Evolutionary conservation across 2,888 invertebrate species (phyloP).

Genomic region (Euzetes globulus): DNA sequence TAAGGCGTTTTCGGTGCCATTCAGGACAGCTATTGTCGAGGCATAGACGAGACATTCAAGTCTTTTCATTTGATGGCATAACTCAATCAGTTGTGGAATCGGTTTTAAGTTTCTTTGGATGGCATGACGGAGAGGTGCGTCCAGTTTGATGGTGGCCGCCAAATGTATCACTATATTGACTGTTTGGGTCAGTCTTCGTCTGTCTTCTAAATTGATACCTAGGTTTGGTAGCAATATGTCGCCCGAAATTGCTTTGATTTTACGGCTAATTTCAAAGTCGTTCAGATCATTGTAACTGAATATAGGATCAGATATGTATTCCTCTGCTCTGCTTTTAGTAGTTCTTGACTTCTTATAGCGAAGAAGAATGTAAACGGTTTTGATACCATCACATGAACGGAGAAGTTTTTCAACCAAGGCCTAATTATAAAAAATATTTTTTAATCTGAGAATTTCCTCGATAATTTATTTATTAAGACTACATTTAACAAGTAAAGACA

Average conservation of each 20-base stretch:
- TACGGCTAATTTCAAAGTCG: not conserved
- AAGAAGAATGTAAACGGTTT: not conserved
- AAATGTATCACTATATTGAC: not conserved
- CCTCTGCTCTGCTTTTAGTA: not conserved
- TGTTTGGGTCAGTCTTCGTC: not conserved
- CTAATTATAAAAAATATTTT: too few relatives aligned
- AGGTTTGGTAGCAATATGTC: not conserved
- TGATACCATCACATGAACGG: not conserved
- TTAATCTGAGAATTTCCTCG: too few relatives aligned
- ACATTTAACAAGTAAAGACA: too few relatives aligned
- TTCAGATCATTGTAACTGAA: not conserved
- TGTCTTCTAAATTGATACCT: not conserved
- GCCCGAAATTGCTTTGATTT: not conserved
- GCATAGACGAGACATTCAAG: not conserved
- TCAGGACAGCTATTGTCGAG: not conserved
- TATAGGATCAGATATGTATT: not conserved
- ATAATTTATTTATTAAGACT: too few relatives aligned
- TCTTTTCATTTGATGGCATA: slow-evolving; percentile 3
- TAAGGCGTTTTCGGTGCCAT: not conserved
- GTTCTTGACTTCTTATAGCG: not conserved
- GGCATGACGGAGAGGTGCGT: not conserved
- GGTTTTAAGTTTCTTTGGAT: not conserved
- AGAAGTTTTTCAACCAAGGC: not conserved
- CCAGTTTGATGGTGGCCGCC: not conserved
- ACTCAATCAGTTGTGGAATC: not conserved